Base-by-base conservation (phyloP, 2,888 invertebrate genomes). In the Eilema sororculum region DNA sequence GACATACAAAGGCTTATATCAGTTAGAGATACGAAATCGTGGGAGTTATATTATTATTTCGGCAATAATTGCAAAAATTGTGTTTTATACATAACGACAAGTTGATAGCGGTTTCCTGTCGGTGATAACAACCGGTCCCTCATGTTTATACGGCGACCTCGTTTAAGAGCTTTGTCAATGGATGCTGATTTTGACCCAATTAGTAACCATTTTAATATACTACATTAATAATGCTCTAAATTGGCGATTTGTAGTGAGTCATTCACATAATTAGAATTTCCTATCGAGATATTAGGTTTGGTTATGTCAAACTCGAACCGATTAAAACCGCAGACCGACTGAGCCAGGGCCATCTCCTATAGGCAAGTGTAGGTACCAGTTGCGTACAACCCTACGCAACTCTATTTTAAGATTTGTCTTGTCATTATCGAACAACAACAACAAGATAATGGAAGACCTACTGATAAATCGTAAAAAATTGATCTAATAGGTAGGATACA, bases 21-120 rank as follows among this genome's bases (percentile, higher is more conserved):
- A 82, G 66, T 70, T 73, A 75, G 77, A 83, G 87, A 89, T 87
- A 89, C 73, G 72, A 83, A 80, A 85, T 85, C 88, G 92, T 93
- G 91, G 92, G 89, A 90, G 93, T 93, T 84, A 86, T 85, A 87
- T 80, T 81, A 90, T 91, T 91, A 94, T 94, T 95, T 95, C 95
- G 95, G 95, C 95, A 95, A 95, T 89, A 87, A 93, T 95, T 95
- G 95, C 95, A 95, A 95, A 95, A 95, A 95, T 92, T 93, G 87
- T 93, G 90, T 91, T 93, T 91, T 87, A 86, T 91, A 91, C 90
- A 90, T 89, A 93, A 90, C 94, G 93, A 92, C 93, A 93, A 92
- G 88, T 92, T 91, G 95, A 95, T 95, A 95, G 87, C 87, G 82
- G 89, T 81, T 93, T 95, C 95, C 95, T 93, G 94, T 86, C 84